Evolutionary conservation across 2,888 invertebrate genomes (phyloP).

Genomic region (Pterostichus niger): DNA sequence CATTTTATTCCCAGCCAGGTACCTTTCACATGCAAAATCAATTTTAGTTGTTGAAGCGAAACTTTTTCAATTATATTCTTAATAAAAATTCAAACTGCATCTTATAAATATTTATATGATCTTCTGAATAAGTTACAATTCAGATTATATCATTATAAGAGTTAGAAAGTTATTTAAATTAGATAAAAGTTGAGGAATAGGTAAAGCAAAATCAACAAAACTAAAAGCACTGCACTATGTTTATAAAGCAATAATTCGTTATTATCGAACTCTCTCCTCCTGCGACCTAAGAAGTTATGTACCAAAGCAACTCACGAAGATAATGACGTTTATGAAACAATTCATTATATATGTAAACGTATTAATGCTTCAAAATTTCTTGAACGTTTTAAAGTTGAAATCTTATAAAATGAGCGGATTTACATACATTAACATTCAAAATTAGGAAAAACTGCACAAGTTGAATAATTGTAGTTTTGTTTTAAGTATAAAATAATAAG

Average conservation of each 20-base stretch:
- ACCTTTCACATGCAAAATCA: constrained; percentile 55
- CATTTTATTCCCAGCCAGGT: constrained; percentile 54
- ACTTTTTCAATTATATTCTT: constrained; percentile 49
- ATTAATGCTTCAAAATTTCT: constrained; percentile 20
- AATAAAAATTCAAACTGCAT: constrained; percentile 44
- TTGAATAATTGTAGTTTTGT: constrained; percentile 25
- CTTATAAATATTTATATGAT: constrained; percentile 32
- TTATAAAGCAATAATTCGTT: constrained; percentile 40
- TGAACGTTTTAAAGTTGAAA: constrained; percentile 8
- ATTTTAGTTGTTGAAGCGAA: constrained; percentile 55
- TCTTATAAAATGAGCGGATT: constrained; percentile 44
- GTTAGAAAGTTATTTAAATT: constrained; percentile 57
- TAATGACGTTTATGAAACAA: constrained; percentile 22
- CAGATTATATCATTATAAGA: constrained; percentile 48
- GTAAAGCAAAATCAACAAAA: constrained; percentile 51
- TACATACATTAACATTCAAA: constrained; percentile 50
- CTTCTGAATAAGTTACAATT: constrained; percentile 26
- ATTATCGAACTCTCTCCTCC: constrained; percentile 40
- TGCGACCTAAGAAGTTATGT: constrained; percentile 34
- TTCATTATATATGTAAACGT: constrained; percentile 37
- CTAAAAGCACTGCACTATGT: constrained; percentile 51
- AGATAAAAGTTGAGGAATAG: constrained; percentile 51
- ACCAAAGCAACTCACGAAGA: constrained; percentile 34
- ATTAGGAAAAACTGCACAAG: constrained; percentile 1
- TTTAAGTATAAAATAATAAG: constrained; percentile 5